Evolutionary conservation across 2,113 vertebrate genomes (phyloP).

Genomic region (Formicarius rufipectus): DNA sequence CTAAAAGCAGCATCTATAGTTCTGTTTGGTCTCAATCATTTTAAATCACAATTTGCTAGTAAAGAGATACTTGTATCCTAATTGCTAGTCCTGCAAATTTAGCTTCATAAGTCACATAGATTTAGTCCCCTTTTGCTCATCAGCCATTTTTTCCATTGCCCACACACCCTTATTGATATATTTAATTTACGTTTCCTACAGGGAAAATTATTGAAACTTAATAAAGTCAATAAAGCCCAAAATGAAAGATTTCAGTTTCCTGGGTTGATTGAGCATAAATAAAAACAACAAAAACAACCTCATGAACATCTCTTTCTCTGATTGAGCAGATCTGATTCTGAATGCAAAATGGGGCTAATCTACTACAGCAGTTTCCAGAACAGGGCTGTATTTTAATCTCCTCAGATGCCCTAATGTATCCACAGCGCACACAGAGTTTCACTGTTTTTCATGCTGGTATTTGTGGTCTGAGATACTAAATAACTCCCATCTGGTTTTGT

Average conservation of each 20-base stretch:
- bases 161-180: constrained; percentile 6
- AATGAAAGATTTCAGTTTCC: constrained; percentile 42
- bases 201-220: constrained; percentile 51
- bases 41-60: not conserved
- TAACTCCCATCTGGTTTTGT: constrained; percentile 20
- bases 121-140: constrained; percentile 20
- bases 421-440: not conserved
- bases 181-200: constrained; percentile 38
- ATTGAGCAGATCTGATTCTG: constrained; percentile 4
- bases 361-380: not conserved
- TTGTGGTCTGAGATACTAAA: constrained; percentile 6
- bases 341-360: not conserved
- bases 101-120: not conserved
- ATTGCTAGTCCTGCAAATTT: constrained; percentile 29
- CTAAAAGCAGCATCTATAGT: not conserved
- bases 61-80: not conserved
- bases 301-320: not conserved
- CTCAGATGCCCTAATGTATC: not conserved
- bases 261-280: constrained; percentile 29
- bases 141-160: constrained; percentile 7
- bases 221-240: constrained; percentile 37
- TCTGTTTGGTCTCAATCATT: not conserved
- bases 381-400: not conserved
- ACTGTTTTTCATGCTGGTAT: not conserved
- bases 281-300: constrained; percentile 26